Conservation (phyloP, 2,888 invertebrate species). For the Lampropteryx suffumata region DNA sequence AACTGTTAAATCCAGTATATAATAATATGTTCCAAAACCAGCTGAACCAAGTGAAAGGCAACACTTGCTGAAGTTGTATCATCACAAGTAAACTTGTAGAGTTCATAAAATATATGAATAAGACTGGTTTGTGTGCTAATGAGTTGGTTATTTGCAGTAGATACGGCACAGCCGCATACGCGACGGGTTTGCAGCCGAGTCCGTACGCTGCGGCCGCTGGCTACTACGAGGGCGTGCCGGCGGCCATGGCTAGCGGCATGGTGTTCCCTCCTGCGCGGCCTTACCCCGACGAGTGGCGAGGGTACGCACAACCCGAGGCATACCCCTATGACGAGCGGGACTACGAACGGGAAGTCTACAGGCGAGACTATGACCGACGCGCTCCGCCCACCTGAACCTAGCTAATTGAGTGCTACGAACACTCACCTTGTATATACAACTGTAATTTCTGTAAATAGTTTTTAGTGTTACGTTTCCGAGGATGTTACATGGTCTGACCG, state of each 20-base stretch:
- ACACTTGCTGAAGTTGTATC: no score
- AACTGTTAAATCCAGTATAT: no score
- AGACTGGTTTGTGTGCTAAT: neutral
- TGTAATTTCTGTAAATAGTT: slow-evolving; percentile 69
- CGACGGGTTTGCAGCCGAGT: slow-evolving; percentile 63
- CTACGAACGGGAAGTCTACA: slow-evolving; percentile 81
- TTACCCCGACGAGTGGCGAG: slow-evolving; percentile 78
- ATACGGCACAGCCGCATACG: slow-evolving; percentile 72
- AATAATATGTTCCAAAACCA: no score
- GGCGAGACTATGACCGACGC: slow-evolving; percentile 85
- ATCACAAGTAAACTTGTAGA: no score
- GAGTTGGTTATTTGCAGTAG: slow-evolving; percentile 42
- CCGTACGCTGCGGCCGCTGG: slow-evolving; percentile 67
- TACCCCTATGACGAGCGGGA: slow-evolving; percentile 81
- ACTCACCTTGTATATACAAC: slow-evolving; percentile 60
- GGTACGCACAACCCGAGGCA: slow-evolving; percentile 75
- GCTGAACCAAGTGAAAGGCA: no score
- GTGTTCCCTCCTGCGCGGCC: slow-evolving; percentile 73
- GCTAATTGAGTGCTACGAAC: slow-evolving; percentile 14
- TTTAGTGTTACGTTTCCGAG: slow-evolving; percentile 55
- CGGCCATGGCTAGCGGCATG: slow-evolving; percentile 76
- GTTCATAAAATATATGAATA: no score
- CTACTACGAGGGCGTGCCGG: slow-evolving; percentile 65
- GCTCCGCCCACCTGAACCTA: slow-evolving; percentile 80
- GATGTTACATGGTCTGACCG: slow-evolving; percentile 61